phyloP scores from a whole-genome alignment of 64 coral and sea anemone genomes.

The Montipora efflorescens region DNA sequence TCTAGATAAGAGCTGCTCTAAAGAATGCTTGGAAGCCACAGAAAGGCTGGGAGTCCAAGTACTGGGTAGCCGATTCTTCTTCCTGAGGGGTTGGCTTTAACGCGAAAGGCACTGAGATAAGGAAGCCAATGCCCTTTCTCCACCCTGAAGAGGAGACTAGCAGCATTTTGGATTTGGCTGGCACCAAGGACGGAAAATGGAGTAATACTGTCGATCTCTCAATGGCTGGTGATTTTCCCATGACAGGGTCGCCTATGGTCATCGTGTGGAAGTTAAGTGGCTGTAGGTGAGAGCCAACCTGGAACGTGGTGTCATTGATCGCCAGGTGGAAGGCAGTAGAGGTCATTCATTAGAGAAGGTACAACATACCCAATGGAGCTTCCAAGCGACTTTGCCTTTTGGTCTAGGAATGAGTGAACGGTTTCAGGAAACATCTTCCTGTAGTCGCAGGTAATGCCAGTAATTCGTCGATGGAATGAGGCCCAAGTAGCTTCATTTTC shows the following conservation, averaged over 20 bases:
- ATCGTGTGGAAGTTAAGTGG: no score
- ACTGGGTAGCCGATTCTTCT: background rate
- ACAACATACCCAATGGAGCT: conserved; percentile 30
- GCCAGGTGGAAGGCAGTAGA: background rate
- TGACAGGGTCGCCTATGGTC: conserved; percentile 11
- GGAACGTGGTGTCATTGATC: no score
- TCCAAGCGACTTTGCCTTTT: conserved; percentile 41
- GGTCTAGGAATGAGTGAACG: conserved; percentile 12
- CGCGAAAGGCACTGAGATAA: background rate
- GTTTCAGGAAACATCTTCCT: background rate
- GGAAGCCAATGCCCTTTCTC: conserved; percentile 36
- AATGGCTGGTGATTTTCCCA: conserved; percentile 32
- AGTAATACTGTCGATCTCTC: conserved; percentile 33
- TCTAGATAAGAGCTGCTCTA: no score
- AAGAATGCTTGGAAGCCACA: background rate
- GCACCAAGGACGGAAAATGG: conserved; percentile 37
- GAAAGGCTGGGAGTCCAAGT: conserved; percentile 3
- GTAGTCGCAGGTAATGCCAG: background rate
- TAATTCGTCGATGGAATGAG: background rate
- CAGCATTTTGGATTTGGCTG: conserved; percentile 53
- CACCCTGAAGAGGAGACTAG: conserved; percentile 24
- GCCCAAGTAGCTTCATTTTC: background rate
- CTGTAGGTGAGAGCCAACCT: no score
- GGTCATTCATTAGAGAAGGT: background rate
- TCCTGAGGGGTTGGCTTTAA: background rate